phyloP scores from a whole-genome alignment of 2,113 vertebrate genomes.

The Phocoena phocoena region DNA sequence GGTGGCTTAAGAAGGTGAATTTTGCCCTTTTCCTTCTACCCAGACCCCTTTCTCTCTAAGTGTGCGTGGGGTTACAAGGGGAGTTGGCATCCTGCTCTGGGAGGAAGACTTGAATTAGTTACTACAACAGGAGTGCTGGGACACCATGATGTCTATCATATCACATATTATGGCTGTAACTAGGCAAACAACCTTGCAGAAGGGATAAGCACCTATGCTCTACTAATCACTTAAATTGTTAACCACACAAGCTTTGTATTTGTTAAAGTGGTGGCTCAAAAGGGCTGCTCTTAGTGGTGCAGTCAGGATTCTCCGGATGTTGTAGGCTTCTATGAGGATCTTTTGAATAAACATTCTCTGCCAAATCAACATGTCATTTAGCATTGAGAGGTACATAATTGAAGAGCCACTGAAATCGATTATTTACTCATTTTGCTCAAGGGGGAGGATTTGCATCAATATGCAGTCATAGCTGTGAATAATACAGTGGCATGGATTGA shows the following conservation, averaged over 20 bases:
- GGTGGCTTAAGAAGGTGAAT: conserved; percentile 58
- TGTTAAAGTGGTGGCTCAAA: background rate
- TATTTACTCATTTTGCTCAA: conserved; percentile 23
- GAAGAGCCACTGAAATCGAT: background rate
- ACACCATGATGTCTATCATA: background rate
- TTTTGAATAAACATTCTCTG: background rate
- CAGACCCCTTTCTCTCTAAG: conserved; percentile 19
- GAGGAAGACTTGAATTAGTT: conserved; percentile 39
- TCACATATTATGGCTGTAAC: background rate
- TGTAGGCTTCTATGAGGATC: background rate
- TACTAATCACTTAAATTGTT: background rate
- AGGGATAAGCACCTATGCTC: background rate
- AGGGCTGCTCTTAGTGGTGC: background rate
- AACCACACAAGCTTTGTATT: background rate
- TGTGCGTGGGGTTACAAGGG: conserved; percentile 32
- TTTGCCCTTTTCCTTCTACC: conserved; percentile 57
- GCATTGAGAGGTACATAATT: background rate
- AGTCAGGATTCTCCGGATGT: background rate
- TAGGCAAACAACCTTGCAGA: background rate
- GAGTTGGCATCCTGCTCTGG: conserved; percentile 27
- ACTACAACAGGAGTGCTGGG: background rate
- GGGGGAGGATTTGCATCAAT: background rate
- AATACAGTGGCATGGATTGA: background rate
- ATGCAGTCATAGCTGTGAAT: background rate
- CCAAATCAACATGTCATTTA: background rate